Evolutionary conservation across 30 jellyfish, hydroid and myxozoan genomes (phyloP).

Genomic region (Catostylus mosaicus): DNA sequence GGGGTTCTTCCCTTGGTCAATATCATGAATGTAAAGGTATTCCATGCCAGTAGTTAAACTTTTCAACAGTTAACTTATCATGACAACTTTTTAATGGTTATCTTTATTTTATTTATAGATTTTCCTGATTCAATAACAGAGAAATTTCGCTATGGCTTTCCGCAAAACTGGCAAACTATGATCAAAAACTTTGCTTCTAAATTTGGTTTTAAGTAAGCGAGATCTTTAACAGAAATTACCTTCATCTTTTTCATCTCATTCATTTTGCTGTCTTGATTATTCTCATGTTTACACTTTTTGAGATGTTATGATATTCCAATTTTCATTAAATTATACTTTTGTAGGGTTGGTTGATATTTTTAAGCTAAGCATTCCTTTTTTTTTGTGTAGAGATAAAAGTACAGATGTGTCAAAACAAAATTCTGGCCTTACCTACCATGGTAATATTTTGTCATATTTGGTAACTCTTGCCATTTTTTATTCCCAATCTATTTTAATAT

Average conservation of each 20-base stretch:
- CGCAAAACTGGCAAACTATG: conserved; percentile 10
- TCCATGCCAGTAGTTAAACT: neutral
- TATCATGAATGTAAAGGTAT: too few relatives aligned
- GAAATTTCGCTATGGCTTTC: conserved; percentile 34
- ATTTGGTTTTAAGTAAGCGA: conserved; percentile 9
- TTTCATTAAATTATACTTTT: too few relatives aligned
- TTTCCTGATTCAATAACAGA: conserved; percentile 10
- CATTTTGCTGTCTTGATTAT: too few relatives aligned
- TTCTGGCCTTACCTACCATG: too few relatives aligned
- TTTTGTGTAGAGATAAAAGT: neutral
- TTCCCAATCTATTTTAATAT: too few relatives aligned
- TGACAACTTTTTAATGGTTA: neutral
- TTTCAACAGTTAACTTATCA: neutral
- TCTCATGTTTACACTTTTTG: too few relatives aligned
- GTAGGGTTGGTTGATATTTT: too few relatives aligned
- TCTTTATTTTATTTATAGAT: neutral
- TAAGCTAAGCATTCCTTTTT: neutral
- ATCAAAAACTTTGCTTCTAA: conserved; percentile 5
- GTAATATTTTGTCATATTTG: too few relatives aligned
- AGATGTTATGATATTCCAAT: neutral
- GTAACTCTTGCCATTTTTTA: too few relatives aligned
- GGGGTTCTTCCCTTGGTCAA: neutral
- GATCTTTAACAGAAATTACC: neutral
- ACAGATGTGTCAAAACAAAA: neutral
- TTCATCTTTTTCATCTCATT: neutral